Evolutionary conservation across 2,797 vertebrate species (phyloP).

Genomic region (Onychomys arenicola): DNA sequence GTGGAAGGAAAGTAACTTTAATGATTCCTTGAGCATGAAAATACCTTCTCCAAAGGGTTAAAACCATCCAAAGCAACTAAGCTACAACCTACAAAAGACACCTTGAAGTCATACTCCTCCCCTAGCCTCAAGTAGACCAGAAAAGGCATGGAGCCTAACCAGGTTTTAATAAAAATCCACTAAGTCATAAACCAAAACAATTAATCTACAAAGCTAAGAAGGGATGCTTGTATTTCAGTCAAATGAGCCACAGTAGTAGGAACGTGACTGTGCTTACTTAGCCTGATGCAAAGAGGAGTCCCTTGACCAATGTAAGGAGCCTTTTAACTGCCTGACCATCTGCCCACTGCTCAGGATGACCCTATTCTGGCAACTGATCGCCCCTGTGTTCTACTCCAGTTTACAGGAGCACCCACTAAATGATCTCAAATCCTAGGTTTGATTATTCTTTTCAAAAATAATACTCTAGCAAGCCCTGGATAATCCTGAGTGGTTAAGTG

Average conservation of each 20-base stretch:
- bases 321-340: neutral
- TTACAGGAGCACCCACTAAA: neutral
- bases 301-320: neutral
- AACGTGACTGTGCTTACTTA: fast-evolving
- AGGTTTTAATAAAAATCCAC: fast-evolving
- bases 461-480: too few species aligned
- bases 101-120: neutral
- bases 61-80: neutral
- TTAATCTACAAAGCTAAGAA: fast-evolving
- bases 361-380: neutral
- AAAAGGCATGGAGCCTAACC: fast-evolving
- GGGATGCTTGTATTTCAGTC: fast-evolving
- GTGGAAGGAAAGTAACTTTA: neutral
- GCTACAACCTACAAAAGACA: fast-evolving
- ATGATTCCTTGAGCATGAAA: neutral
- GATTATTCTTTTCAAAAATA: neutral
- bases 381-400: neutral
- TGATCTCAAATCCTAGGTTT: neutral
- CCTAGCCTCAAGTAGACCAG: neutral
- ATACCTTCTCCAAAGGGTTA: neutral
- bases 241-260: fast-evolving
- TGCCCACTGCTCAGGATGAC: neutral
- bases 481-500: neutral
- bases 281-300: fast-evolving
- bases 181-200: fast-evolving